A percentile compares a stretch with the other conserved stretches of the same genome.
Evolutionary conservation across 1,140 invertebrate genomes (phyloP).

Genomic region (Chelonus insularis): DNA sequence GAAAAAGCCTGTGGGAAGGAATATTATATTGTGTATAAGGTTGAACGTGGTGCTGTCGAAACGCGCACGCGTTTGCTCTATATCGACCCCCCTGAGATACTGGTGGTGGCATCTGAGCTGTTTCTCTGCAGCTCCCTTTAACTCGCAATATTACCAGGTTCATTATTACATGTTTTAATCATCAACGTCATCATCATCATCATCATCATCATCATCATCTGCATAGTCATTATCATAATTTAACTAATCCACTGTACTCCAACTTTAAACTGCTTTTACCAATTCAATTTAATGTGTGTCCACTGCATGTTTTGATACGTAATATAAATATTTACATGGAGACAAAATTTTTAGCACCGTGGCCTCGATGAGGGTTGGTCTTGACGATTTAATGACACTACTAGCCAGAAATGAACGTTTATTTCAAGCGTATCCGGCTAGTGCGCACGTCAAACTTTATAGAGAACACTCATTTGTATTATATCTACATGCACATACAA

Average conservation of each 20-base stretch:
- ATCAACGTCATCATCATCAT: not conserved
- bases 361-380: not conserved
- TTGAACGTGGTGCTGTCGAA: constrained; percentile 19
- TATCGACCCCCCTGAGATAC: constrained; percentile 24
- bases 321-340: too few species aligned
- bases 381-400: not conserved
- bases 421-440: not conserved
- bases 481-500: too few species aligned
- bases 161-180: constrained; percentile 1
- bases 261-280: too few species aligned
- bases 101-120: constrained; percentile 22
- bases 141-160: constrained; percentile 19
- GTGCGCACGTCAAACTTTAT: not conserved
- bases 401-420: not conserved
- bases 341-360: too few species aligned
- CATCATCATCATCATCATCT: too few species aligned
- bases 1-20: not conserved
- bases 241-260: too few species aligned
- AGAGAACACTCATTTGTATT: not conserved
- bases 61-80: constrained; percentile 25
- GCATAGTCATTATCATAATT: too few species aligned
- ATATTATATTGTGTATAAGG: not conserved
- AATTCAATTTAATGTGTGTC: too few species aligned
- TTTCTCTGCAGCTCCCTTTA: constrained; percentile 21
- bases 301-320: too few species aligned